These are phyloP conservation scores for Aphaenogaster ashmeadi DNA, from an alignment of 1,140 invertebrate species.

Conservation along the genomic window DNA sequence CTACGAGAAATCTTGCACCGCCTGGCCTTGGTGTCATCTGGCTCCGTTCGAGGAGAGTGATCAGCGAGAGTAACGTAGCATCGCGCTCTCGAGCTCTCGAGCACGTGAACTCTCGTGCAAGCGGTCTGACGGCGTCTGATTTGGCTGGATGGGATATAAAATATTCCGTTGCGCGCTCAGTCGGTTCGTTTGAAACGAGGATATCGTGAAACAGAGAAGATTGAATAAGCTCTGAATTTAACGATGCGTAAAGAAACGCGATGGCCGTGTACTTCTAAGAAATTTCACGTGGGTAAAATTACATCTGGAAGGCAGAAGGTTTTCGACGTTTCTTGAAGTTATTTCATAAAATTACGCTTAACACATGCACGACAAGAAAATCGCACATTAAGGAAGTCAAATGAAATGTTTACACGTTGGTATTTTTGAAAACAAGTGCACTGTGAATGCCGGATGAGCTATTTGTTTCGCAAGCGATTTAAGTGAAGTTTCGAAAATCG, in stretches of 20 bases:
- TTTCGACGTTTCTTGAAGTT: neutral
- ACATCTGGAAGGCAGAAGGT: neutral
- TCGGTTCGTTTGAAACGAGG: neutral
- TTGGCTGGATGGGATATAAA: constrained; percentile 11
- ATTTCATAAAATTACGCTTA: neutral
- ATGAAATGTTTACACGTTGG: constrained; percentile 3
- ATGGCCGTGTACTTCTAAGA: neutral
- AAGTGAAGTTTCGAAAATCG: constrained; percentile 45
- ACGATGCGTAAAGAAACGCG: neutral
- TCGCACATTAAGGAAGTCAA: neutral
- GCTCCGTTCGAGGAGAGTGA: constrained; percentile 59
- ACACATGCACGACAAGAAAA: neutral
- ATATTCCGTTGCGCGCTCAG: neutral
- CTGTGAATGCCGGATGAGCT: constrained; percentile 4
- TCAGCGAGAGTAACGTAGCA: constrained; percentile 56
- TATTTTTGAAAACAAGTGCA: neutral
- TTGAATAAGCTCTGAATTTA: neutral
- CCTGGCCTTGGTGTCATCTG: constrained; percentile 71
- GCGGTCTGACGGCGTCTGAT: neutral
- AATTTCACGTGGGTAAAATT: neutral
- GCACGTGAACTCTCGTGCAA: constrained; percentile 7
- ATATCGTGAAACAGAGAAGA: neutral
- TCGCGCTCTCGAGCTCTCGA: constrained; percentile 23
- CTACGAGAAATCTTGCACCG: constrained; percentile 58
- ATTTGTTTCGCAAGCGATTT: constrained; percentile 22